Evolutionary conservation across 1,140 invertebrate species (phyloP), one percentile per base, ranked within the genome.

Genomic region (Atopsyche davidsoni): DNA sequence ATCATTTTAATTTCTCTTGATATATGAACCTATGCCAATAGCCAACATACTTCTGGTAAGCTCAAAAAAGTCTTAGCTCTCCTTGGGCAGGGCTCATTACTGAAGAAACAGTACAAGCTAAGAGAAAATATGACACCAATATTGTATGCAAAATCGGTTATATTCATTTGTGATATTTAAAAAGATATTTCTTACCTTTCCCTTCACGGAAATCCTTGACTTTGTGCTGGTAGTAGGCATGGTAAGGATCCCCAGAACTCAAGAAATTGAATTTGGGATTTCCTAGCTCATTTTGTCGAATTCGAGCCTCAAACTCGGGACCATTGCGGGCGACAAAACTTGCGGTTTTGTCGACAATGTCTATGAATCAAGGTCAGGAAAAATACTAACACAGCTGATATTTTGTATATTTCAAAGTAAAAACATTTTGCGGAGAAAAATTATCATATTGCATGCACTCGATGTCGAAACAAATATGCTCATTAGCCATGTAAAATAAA

Each of bases 191-290:
- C 60, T 70, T 67, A 81, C 81, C 82, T 79, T 88, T 92, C 25
- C 92, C 92, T 65, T 96, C 93, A 53, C 84, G 82, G 63, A 96
- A 94, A 64, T 99, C 94, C 64, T 92, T 92, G 18, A 99, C 95
- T 74, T 97, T 98, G 65, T 97, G 90, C 59, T 96, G 87, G 75
- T 99, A 99, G 63, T 99, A 99, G 0, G 93, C 92, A 83, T 99
- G 89, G 65, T 99, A 99, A 0, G 97, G 96, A 75, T 99, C 96
- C 1, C 90, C 90, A 53, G 84, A 76, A 64, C 92, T 96, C n/a
- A 99, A 76, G 67, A 99, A 99, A 68, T 94, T 94, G 64, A 99
- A 99, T 65, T 97, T 97, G 1, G 93, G 90, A 73, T 99, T 98
- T 28, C 94, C 92, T 56, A 94, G 76, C 70, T 99, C 95, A 75